These are phyloP conservation scores for Galeruca laticollis DNA, from an alignment of 2,888 invertebrate genomes.

Conservation along the genomic window DNA sequence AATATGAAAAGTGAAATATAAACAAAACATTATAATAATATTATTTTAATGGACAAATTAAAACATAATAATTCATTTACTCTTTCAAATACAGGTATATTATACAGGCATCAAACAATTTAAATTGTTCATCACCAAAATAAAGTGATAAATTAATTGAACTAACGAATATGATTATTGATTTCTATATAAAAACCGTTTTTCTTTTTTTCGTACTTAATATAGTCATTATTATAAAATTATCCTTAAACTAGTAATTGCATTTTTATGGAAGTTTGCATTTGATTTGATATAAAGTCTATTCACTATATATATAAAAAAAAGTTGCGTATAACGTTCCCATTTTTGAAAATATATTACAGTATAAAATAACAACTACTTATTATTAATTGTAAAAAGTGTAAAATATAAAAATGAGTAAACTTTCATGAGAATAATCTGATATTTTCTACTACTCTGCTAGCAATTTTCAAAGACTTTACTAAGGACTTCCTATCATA, in stretches of 20 bases:
- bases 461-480: no score
- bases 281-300: neutral
- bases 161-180: constrained; percentile 14
- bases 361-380: no score
- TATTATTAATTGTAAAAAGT: no score
- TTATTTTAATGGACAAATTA: constrained; percentile 23
- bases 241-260: constrained; percentile 16
- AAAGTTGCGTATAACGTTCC: no score
- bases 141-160: constrained; percentile 17
- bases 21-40: constrained; percentile 3
- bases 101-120: constrained; percentile 31
- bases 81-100: constrained; percentile 22
- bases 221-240: constrained; percentile 29
- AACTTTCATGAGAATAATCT: no score
- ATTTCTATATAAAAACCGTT: constrained; percentile 24
- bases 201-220: constrained; percentile 24
- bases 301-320: no score
- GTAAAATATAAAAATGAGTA: no score
- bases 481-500: no score
- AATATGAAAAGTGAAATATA: neutral
- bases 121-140: constrained; percentile 18
- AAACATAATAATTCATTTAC: constrained; percentile 25
- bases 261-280: constrained; percentile 30
- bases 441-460: no score
- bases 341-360: no score